Conservation (phyloP, 2,888 invertebrate species). For the Hydrotaea cyrtoneurina region DNA sequence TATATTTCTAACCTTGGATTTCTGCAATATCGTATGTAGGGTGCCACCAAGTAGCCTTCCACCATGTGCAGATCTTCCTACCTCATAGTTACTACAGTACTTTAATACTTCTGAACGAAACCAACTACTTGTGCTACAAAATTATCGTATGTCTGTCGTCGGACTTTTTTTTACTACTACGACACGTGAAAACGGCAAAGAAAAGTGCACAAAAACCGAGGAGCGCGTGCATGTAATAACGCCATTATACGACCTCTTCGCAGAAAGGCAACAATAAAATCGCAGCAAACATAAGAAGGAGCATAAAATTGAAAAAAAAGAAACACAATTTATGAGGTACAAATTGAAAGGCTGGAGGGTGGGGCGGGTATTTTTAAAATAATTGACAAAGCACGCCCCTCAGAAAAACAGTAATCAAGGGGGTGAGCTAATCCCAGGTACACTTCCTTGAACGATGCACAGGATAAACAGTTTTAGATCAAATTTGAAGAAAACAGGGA, state of each 20-base stretch:
- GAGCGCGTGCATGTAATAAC: slow-evolving; percentile 62
- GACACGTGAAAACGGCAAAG: not conserved
- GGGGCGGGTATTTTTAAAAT: not conserved
- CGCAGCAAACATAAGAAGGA: not conserved
- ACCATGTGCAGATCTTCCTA: not conserved
- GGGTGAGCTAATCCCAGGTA: too few relatives aligned
- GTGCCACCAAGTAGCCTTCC: not conserved
- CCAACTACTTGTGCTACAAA: slow-evolving; percentile 24
- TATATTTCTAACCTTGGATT: too few relatives aligned
- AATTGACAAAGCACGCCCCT: too few relatives aligned
- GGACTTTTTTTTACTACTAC: not conserved
- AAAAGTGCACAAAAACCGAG: slow-evolving; percentile 35
- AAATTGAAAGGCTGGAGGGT: not conserved
- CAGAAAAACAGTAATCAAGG: too few relatives aligned
- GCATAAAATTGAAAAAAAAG: not conserved
- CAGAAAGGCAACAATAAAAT: not conserved
- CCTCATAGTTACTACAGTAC: not conserved
- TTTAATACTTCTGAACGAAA: not conserved
- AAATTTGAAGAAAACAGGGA: too few relatives aligned
- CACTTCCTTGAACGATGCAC: too few relatives aligned
- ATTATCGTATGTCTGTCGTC: slow-evolving; percentile 8
- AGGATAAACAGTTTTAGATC: too few relatives aligned
- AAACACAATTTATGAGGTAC: not conserved
- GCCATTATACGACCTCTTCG: slow-evolving; percentile 46
- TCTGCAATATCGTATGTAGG: not conserved